A percentile compares a stretch with the other conserved stretches of the same genome.
Evolutionary conservation across 1,140 invertebrate genomes (phyloP).

Genomic region (Temnothorax longispinosus): DNA sequence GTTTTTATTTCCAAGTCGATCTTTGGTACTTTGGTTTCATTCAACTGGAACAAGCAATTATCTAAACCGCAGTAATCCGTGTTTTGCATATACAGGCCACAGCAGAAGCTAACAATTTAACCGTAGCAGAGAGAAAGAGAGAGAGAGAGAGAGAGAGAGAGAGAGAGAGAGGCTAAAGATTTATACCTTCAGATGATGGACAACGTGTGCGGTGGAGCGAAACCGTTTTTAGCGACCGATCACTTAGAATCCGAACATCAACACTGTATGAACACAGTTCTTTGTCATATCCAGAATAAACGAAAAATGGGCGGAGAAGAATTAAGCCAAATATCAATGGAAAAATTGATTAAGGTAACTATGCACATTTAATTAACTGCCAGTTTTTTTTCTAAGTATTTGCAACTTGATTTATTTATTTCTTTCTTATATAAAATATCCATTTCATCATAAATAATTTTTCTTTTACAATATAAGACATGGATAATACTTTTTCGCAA

Average conservation of each 20-base stretch:
- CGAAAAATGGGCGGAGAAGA: conserved; percentile 98
- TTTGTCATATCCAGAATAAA: conserved; percentile 92
- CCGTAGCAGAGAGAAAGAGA: conserved; percentile 88
- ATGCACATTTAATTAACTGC: not conserved
- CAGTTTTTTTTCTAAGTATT: conserved; percentile 10
- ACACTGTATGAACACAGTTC: conserved; percentile 91
- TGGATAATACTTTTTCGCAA: conserved; percentile 93
- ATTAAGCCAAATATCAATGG: conserved; percentile 93
- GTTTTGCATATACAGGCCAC: conserved; percentile 91
- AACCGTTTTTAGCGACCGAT: conserved; percentile 94
- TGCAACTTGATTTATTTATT: too few relatives aligned
- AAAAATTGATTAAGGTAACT: conserved; percentile 90
- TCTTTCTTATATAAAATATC: not conserved
- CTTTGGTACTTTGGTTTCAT: not conserved
- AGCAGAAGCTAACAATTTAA: conserved; percentile 98
- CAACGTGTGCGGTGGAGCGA: conserved; percentile 92
- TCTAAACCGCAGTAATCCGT: not conserved
- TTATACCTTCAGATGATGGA: conserved; percentile 97
- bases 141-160: conserved; percentile 81
- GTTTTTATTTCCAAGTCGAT: not conserved
- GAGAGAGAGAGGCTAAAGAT: conserved; percentile 92
- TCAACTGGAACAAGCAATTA: conserved; percentile 5
- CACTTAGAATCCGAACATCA: conserved; percentile 94
- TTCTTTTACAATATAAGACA: conserved; percentile 87
- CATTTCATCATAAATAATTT: conserved; percentile 4